Conservation (phyloP, 2,113 vertebrate genomes). For the Pongo abelii region DNA sequence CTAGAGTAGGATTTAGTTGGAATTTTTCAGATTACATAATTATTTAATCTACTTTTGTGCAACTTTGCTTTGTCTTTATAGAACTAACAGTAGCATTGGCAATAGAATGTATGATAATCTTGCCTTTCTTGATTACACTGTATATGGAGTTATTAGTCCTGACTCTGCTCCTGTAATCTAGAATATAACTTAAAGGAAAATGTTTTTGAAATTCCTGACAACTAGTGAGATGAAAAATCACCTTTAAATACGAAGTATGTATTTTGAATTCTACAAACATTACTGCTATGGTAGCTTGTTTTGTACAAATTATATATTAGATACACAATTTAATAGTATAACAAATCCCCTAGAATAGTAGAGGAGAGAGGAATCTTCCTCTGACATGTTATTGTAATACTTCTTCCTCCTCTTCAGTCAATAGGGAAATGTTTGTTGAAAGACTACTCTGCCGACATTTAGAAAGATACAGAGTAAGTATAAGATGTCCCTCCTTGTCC, state of each 20-base stretch:
- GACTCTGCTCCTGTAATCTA: neutral
- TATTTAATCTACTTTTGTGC: slow-evolving; percentile 16
- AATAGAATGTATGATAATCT: neutral
- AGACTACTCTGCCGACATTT: neutral
- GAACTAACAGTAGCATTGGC: neutral
- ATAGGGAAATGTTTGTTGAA: neutral
- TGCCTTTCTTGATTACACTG: neutral
- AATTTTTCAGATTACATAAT: neutral
- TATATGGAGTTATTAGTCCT: neutral
- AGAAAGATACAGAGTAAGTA: neutral
- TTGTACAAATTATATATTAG: neutral
- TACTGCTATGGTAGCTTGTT: neutral
- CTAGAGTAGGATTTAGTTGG: neutral
- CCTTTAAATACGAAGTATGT: neutral
- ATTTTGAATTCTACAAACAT: neutral
- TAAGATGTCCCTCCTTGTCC: neutral
- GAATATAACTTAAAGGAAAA: neutral
- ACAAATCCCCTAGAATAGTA: neutral
- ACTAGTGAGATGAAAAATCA: neutral
- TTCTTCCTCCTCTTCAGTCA: neutral
- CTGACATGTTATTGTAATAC: neutral
- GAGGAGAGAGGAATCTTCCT: neutral
- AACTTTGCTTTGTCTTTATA: neutral
- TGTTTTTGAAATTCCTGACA: neutral
- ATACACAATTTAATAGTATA: neutral